Base-by-base conservation (phyloP, 1,140 invertebrate species). In the Bombus vancouverensis region DNA sequence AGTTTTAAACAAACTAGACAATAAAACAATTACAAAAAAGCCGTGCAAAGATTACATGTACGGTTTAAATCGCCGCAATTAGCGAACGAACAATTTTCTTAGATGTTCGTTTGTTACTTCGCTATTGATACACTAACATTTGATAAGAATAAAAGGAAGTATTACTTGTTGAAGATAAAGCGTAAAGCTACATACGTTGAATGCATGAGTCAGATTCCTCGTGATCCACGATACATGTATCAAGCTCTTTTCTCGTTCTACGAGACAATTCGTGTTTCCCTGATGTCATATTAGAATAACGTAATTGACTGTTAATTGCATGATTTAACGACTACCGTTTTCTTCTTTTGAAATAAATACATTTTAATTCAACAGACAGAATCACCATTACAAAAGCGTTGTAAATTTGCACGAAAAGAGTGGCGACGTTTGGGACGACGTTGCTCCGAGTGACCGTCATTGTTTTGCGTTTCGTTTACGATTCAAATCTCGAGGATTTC, bases 21-120 rank as follows among this genome's bases (percentile, higher is more conserved):
- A 83, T 83, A 83, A 75, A 86, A 22, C 44, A 53, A 84, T 84
- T 83, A 53, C 1, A 59, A 76, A 75, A n/a, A 34, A 13, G 22
- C n/a, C 1, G 47, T 72, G 37, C 34, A 68, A 57, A 53, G 42
- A 32, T 18, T 4, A 2, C 8, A 13, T 15, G 2, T 32, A 3
- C 32, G 15, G 32, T 71, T 62, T 59, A 79, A 59, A 84, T 71
- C 37, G 32, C 4, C 22, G 18, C 62, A 73, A 77, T 72, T 62
- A 80, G n/a, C 75, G 59, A 80, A 59, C 28, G 32, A 62, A 77
- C 42, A 28, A 44, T 68, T 83, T 71, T 62, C 32, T 25, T 72
- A 22, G 39, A 15, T 57, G 37, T 13, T n/a, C n/a, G 13, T 70
- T 71, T 44, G 9, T 59, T 44, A 25, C 8, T n/a, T 57, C 13